Evolutionary conservation across 2,888 invertebrate genomes (phyloP), one percentile per base, ranked within the genome.

Genomic region (Eueremaeus valkanovi): DNA sequence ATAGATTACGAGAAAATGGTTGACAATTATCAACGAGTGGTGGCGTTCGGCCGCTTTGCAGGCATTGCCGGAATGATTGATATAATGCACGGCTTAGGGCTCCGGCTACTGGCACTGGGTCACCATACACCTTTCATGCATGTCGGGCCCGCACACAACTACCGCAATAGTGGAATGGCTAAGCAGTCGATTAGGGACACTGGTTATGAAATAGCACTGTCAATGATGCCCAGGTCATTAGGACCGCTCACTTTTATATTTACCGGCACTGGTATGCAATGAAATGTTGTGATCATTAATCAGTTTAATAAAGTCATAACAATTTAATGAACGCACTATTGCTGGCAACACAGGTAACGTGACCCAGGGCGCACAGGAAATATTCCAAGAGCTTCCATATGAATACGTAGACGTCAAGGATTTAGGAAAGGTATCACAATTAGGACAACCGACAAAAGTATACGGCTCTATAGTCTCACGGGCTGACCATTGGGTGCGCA

Each of bases 61-160:
- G 89, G 99, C 0, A 94, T 98, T 0, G 96, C 98, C 31, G 99
- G 99, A 18, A 97, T 96, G 91, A 92, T 99, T 74, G 97, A 99
- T 83, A 98, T 99, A 80, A 86, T 99, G 21, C 99, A 99, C 82
- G 99, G 99, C 0, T 86, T 99, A 63, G 99, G 99, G 0, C 86
- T 99, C 45, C 86, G 99, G 72, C 86, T 96, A 1, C 85, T 99
- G 74, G 98, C 98, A 0, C 85, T 99, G 31, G 99, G 99, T 0
- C 98, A 99, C 83, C 99, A 99, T 82, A 99, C 99, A 0, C 99
- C 99, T 0, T 99, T 99, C 82, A 96, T 99, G 97, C 96, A 99
- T 82, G 93, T 99, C 78, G 98, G 96, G 0, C 95, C 96, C 5
- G 95, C 99, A 0, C 99, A 99, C 83, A 99, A 99, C 84, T 99